A percentile compares a stretch with the other conserved stretches of the same genome.
Conservation (phyloP, 1,140 invertebrate species). For the Brachionus manjavacas region DNA sequence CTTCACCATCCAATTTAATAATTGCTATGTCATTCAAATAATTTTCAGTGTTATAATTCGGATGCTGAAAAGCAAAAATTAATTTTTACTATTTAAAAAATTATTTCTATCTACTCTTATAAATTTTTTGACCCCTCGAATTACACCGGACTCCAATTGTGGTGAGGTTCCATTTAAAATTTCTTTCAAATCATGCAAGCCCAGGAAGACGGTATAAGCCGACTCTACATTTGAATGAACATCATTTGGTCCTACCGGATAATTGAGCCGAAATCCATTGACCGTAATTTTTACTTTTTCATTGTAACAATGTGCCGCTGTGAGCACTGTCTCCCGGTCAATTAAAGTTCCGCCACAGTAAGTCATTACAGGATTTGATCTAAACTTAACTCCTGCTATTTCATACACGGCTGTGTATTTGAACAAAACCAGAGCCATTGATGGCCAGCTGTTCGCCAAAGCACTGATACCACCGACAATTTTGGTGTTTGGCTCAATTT, state of each 20-base stretch:
- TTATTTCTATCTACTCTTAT: neutral
- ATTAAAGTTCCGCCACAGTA: constrained; percentile 72
- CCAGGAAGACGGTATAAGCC: neutral
- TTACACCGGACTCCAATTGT: neutral
- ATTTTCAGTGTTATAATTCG: neutral
- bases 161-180: neutral
- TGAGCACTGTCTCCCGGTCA: constrained; percentile 67
- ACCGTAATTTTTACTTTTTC: neutral
- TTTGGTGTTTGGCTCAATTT: constrained; percentile 1
- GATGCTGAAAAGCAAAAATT: neutral
- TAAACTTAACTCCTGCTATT: neutral
- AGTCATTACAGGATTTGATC: neutral
- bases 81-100: neutral
- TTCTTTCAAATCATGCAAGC: constrained; percentile 15
- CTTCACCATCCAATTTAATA: neutral
- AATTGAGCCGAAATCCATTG: neutral
- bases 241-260: neutral
- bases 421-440: constrained; percentile 24
- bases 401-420: neutral
- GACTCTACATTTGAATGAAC: neutral
- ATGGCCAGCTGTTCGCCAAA: constrained; percentile 3
- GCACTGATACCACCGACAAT: constrained; percentile 33
- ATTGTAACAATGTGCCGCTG: constrained; percentile 67
- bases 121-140: neutral
- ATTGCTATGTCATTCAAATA: constrained; percentile 18